Base-by-base conservation (phyloP, 2,113 vertebrate species). In the Epinephelus moara region DNA sequence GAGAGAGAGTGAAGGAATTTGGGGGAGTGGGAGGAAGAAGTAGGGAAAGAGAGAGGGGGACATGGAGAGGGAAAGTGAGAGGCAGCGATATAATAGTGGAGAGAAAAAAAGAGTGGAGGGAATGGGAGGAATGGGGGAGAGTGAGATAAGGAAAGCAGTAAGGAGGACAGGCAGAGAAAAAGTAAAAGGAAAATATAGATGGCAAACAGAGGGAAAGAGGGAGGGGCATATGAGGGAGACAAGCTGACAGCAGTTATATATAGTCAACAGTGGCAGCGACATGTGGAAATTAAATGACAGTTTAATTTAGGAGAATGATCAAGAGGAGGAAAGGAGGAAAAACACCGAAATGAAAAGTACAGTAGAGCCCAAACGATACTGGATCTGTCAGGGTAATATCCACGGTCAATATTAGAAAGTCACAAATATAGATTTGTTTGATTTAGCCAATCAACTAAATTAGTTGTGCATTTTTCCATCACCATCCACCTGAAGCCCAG, bases 201-300 rank as follows among this genome's bases (percentile, higher is more conserved):
- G 59, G 30, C 21, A 37, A 75, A 63, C 30, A 60, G 52, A n/a
- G 27, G 55, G 47, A 23, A 47, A 4, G 73, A 57, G 64, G 49
- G 63, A 75, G 33, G 33, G 33, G 33, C 33, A 37, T 30, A 69
- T 8, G 64, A 70, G 47, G 42, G 27, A 67, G 55, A 61, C 30
- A 19, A 55, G 63, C 53, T 60, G 70, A 42, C 71, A 75, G 80
- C 53, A 30, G 63, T 75, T 75, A 70, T 75, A 82, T 69, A 45
- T 62, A 61, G 71, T 40, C 42, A 13, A 42, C 42, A 71, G 64
- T 50, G 76, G 25, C 57, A 49, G 56, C 21, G 12, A 60, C 88
- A 86, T 85, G 76, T 86, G 85, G 85, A 90, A 86, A 84, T 61
- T n/a, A 77, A 84, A 81, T 71, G 80, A 75, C 72, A 76, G 49